phyloP scores from a whole-genome alignment of 2,113 vertebrate species.

The Podarcis cretensis region DNA sequence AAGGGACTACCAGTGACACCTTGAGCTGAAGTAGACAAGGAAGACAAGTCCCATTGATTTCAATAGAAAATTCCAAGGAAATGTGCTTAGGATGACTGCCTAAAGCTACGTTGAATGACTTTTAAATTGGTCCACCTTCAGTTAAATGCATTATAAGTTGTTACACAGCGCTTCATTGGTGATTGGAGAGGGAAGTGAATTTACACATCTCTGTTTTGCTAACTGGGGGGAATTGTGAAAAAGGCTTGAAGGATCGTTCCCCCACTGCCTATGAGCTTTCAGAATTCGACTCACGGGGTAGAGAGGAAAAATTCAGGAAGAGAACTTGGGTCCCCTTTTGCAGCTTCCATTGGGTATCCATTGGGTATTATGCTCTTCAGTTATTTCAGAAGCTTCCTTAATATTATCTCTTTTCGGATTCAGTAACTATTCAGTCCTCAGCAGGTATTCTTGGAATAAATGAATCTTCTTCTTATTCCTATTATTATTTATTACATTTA shows the following conservation, averaged over 20 bases:
- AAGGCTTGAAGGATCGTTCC: background rate
- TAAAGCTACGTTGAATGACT: constrained; percentile 20
- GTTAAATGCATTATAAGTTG: constrained; percentile 27
- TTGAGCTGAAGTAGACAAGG: background rate
- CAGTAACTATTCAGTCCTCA: background rate
- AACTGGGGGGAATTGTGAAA: background rate
- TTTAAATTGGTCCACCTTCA: constrained; percentile 34
- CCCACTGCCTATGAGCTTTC: background rate
- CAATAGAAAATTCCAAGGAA: constrained; percentile 11
- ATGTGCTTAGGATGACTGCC: constrained; percentile 13
- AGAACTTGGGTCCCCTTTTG: background rate
- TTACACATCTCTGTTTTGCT: background rate
- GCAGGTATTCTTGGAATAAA: background rate
- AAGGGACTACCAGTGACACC: background rate
- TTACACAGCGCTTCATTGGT: background rate
- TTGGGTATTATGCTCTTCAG: background rate
- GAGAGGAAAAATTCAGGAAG: background rate
- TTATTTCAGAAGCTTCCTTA: background rate
- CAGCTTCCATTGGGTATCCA: too few species aligned
- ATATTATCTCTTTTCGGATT: background rate
- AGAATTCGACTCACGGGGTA: background rate
- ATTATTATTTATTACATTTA: too few species aligned
- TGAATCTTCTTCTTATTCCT: too few species aligned
- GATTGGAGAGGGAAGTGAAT: background rate
- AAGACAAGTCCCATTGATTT: constrained; percentile 8